Evolutionary conservation across 2,797 vertebrate species (phyloP).

Genomic region (Rachycentron canadum): DNA sequence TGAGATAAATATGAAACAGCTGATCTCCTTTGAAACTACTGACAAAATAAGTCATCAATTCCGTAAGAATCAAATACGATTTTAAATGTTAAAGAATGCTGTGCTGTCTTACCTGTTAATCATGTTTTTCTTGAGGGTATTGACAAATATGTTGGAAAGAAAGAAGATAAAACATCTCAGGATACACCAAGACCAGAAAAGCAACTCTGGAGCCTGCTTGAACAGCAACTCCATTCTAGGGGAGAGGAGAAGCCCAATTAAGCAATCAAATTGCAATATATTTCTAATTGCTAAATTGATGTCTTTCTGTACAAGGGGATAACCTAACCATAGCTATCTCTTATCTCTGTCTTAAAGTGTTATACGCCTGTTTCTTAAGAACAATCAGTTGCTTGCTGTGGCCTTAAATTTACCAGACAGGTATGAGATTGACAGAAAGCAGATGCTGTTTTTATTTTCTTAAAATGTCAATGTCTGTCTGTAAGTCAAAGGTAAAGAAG

Average conservation of each 20-base stretch:
- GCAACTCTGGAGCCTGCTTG: constrained; percentile 7
- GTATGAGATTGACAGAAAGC: too few relatives aligned
- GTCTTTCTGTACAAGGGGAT: not conserved
- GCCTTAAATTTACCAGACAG: not conserved
- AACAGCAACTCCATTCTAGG: constrained; percentile 61
- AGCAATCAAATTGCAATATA: not conserved
- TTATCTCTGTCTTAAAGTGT: too few relatives aligned
- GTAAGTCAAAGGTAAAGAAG: too few relatives aligned
- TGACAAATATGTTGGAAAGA: constrained; percentile 54
- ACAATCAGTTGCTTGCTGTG: not conserved
- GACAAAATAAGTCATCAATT: not conserved
- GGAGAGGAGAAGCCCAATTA: constrained; percentile 1
- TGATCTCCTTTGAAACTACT: not conserved
- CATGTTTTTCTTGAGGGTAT: constrained; percentile 65
- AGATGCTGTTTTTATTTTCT: too few relatives aligned
- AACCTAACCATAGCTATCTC: not conserved
- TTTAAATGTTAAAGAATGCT: not conserved
- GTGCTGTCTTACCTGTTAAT: constrained; percentile 63
- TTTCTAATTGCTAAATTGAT: not conserved
- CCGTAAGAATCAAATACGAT: not conserved
- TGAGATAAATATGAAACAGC: not conserved
- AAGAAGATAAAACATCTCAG: constrained; percentile 65
- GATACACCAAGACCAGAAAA: constrained; percentile 72
- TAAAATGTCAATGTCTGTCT: not conserved
- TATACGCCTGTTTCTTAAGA: not conserved